A percentile compares a stretch with the other conserved stretches of the same genome.
Evolutionary conservation across 2,113 vertebrate species (phyloP).

Genomic region (Astatotilapia flaviijosephi): DNA sequence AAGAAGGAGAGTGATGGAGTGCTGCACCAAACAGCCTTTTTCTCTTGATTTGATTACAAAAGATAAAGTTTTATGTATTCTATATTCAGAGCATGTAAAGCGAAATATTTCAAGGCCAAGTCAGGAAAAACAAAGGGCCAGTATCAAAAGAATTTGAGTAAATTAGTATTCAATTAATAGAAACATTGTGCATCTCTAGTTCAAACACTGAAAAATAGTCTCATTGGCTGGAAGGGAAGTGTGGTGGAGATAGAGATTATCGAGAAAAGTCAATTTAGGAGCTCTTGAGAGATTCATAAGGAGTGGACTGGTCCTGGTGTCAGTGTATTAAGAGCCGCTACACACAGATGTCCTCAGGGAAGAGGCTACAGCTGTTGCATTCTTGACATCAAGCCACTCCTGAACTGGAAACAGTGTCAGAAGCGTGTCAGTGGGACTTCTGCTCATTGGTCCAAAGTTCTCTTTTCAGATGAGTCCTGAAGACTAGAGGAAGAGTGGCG

Average conservation of each 20-base stretch:
- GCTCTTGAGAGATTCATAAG: neutral
- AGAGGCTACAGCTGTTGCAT: neutral
- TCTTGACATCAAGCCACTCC: neutral
- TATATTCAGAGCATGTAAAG: neutral
- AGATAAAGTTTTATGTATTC: neutral
- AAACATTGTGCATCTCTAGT: neutral
- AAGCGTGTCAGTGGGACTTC: neutral
- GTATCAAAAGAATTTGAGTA: neutral
- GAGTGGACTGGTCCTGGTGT: neutral
- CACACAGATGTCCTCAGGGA: neutral
- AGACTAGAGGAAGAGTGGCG: neutral
- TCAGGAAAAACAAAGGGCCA: neutral
- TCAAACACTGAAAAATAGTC: neutral
- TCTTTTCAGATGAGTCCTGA: neutral
- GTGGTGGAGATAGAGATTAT: neutral
- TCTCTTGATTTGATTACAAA: neutral
- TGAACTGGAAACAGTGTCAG: accelerated
- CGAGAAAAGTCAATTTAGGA: neutral
- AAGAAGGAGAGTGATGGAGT: accelerated
- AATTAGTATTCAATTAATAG: neutral
- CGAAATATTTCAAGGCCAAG: accelerated
- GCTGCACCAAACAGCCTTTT: neutral
- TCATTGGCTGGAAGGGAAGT: accelerated
- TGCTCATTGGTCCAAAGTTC: neutral
- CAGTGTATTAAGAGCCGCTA: neutral